These are phyloP conservation scores for Cydia pomonella DNA, from an alignment of 1,140 invertebrate species.

Conservation along the genomic window DNA sequence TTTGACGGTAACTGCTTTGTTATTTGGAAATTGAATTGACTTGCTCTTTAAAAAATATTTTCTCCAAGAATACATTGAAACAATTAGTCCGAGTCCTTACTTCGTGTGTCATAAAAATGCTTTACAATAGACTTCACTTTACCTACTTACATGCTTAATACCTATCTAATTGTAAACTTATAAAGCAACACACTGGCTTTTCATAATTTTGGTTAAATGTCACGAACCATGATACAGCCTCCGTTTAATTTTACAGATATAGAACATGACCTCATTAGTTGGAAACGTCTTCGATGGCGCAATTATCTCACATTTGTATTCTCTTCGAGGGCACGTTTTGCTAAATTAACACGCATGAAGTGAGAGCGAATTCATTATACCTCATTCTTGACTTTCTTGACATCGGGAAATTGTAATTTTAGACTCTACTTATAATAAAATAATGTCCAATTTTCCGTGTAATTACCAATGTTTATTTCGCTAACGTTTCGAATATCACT, in stretches of 20 bases:
- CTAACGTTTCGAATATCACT: constrained; percentile 5
- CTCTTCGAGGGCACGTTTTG: constrained; percentile 36
- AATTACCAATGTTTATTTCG: constrained; percentile 4
- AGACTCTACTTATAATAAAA: neutral
- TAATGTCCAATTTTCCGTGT: neutral
- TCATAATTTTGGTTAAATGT: neutral
- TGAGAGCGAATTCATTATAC: constrained; percentile 35
- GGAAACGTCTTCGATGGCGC: constrained; percentile 39
- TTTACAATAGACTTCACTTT: too few relatives aligned
- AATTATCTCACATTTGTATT: constrained; percentile 31
- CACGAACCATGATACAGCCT: constrained; percentile 21
- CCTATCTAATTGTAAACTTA: neutral
- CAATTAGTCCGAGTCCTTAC: neutral
- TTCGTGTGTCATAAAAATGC: too few relatives aligned
- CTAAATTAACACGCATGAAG: constrained; percentile 39
- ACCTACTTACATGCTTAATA: too few relatives aligned
- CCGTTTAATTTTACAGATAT: constrained; percentile 17
- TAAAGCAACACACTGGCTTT: neutral
- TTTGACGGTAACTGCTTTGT: neutral
- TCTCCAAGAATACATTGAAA: neutral
- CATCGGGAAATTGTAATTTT: constrained; percentile 9
- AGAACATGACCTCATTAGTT: constrained; percentile 29
- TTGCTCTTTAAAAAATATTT: neutral
- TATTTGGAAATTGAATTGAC: neutral
- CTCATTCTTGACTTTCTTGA: constrained; percentile 37